Evolutionary conservation across 2,888 invertebrate genomes (phyloP), one percentile per base, ranked within the genome.

Genomic region (Xestia sexstrigata): DNA sequence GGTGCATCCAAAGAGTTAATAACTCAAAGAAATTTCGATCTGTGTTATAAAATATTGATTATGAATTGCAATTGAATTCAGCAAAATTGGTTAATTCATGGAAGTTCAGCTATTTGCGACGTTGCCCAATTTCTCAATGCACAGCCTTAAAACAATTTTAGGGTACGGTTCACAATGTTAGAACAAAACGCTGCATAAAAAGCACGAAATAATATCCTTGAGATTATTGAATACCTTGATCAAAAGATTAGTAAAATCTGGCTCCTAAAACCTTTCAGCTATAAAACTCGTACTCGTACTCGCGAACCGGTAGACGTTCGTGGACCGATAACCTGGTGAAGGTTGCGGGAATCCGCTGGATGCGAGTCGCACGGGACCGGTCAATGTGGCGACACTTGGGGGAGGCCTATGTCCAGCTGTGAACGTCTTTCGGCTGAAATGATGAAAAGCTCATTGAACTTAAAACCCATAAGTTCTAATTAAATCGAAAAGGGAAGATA

Each of bases 401-500:
- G n/a, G n/a, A n/a, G n/a, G n/a, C n/a, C n/a, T n/a, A n/a, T n/a
- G n/a, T n/a, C n/a, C n/a, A n/a, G n/a, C n/a, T n/a, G n/a, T n/a
- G n/a, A n/a, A n/a, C n/a, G n/a, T n/a, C n/a, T n/a, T n/a, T n/a
- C n/a, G n/a, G n/a, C n/a, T n/a, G n/a, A n/a, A n/a, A n/a, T n/a
- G n/a, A n/a, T n/a, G n/a, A n/a, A n/a, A 26, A 73, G 17, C 4
- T 15, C 2, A 35, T 17, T 60, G n/a, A 20, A 71, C n/a, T 20
- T 35, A 67, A 49, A 47, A 20, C 23, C 2, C 30, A 42, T 17
- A 15, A 47, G 13, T 52, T 9, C 4, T 5, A 76, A 39, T n/a
- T 30, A 15, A 23, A 11, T 26, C 15, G 0, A 71, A 62, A 72
- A 77, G 15, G 30, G 42, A 55, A 70, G 70, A 70, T 55, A 23